Conservation (phyloP, 1,140 invertebrate species). For the Bombus polaris region DNA sequence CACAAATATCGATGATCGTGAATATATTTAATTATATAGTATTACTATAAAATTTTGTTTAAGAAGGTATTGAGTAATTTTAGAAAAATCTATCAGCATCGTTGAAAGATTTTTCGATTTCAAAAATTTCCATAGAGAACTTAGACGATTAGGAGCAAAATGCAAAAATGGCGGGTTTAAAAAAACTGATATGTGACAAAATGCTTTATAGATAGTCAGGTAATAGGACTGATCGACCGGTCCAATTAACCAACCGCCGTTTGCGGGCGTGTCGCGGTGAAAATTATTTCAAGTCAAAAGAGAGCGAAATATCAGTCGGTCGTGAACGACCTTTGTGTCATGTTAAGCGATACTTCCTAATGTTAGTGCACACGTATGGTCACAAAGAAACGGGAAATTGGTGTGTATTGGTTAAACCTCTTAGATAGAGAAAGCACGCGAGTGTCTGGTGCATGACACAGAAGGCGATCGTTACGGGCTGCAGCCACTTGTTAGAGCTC, state of each 20-base stretch:
- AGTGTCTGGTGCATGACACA: conserved; percentile 66
- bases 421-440: conserved; percentile 55
- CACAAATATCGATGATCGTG: background rate
- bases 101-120: background rate
- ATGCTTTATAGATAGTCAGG: background rate
- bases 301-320: conserved; percentile 28
- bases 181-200: too few relatives aligned
- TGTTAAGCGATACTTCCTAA: conserved; percentile 38
- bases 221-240: conserved; percentile 9
- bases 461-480: conserved; percentile 70
- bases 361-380: conserved; percentile 1
- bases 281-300: conserved; percentile 43
- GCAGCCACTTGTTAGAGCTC: conserved; percentile 72
- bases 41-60: background rate
- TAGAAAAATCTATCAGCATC: background rate
- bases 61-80: too few relatives aligned
- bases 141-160: background rate
- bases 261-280: conserved; percentile 3
- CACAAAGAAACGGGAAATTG: background rate
- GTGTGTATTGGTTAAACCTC: conserved; percentile 57
- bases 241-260: background rate
- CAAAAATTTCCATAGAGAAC: background rate
- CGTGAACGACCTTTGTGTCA: conserved; percentile 49
- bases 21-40: background rate
- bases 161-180: background rate